Percentiles rank a stretch among this genome's conserved stretches.
Evolutionary conservation across 2,797 vertebrate species (phyloP).

Genomic region (Peromyscus attwateri): DNA sequence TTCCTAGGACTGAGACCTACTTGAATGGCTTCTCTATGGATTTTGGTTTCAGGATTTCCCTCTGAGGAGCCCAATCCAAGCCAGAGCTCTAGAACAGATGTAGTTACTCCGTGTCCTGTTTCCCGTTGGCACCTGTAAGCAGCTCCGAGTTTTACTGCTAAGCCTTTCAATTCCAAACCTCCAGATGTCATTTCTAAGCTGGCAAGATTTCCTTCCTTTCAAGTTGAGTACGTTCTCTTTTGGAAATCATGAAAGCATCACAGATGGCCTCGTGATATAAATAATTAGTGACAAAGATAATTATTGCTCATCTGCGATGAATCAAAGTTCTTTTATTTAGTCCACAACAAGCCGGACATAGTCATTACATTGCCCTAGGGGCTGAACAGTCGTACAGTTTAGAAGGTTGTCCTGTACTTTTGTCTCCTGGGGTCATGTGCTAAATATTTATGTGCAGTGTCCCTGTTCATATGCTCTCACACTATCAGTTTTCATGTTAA

Average conservation of each 20-base stretch:
- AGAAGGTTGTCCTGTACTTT: constrained; percentile 51
- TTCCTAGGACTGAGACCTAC: neutral
- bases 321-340: constrained; percentile 72
- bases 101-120: neutral
- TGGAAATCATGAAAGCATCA: constrained; percentile 69
- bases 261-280: constrained; percentile 78
- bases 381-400: constrained; percentile 32
- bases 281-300: constrained; percentile 78
- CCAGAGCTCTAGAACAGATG: neutral
- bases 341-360: constrained; percentile 60
- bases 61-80: neutral
- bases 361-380: constrained; percentile 43
- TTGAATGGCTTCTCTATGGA: neutral
- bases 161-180: constrained; percentile 56
- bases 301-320: constrained; percentile 80
- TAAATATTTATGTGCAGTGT: constrained; percentile 78
- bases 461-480: constrained; percentile 62
- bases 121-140: constrained; percentile 32
- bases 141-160: constrained; percentile 27
- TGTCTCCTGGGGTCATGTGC: constrained; percentile 30
- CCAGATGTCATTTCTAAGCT: constrained; percentile 73
- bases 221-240: constrained; percentile 61
- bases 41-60: neutral
- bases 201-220: constrained; percentile 63
- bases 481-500: constrained; percentile 70